Evolutionary conservation across 2,113 vertebrate species (phyloP).

Genomic region (Heteronetta atricapilla): DNA sequence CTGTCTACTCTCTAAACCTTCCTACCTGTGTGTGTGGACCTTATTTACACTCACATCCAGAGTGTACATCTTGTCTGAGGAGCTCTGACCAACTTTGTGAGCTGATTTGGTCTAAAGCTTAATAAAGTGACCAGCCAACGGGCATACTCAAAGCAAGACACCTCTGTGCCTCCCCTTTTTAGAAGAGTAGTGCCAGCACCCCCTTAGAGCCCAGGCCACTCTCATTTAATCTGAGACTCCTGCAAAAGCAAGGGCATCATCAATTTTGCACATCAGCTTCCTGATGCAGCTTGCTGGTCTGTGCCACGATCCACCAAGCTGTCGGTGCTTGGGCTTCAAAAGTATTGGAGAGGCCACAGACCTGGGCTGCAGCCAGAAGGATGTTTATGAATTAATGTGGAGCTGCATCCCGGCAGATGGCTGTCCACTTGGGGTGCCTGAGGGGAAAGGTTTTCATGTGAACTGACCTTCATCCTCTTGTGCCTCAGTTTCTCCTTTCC

Average conservation of each 20-base stretch:
- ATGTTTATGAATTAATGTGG: accelerated
- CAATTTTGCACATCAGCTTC: not conserved
- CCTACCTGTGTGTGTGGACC: not conserved
- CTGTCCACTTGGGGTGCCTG: not conserved
- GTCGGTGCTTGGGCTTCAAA: not conserved
- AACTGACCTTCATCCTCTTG: accelerated
- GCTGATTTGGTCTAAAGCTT: not conserved
- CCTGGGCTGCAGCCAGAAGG: not conserved
- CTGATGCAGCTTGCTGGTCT: not conserved
- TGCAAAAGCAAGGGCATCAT: not conserved
- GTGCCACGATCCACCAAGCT: not conserved
- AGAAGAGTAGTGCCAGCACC: not conserved
- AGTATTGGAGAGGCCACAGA: not conserved
- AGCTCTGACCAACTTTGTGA: not conserved
- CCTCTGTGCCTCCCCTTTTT: not conserved
- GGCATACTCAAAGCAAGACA: not conserved
- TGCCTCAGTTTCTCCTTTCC: not conserved
- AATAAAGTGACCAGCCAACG: not conserved
- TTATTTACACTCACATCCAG: not conserved
- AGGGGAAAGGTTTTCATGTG: not conserved
- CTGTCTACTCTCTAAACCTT: not conserved
- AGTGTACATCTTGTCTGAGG: not conserved
- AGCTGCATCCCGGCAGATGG: not conserved
- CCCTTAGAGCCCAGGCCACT: not conserved
- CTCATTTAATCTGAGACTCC: not conserved